phyloP scores from a whole-genome alignment of 2,113 vertebrate species.

The Pipa parva region DNA sequence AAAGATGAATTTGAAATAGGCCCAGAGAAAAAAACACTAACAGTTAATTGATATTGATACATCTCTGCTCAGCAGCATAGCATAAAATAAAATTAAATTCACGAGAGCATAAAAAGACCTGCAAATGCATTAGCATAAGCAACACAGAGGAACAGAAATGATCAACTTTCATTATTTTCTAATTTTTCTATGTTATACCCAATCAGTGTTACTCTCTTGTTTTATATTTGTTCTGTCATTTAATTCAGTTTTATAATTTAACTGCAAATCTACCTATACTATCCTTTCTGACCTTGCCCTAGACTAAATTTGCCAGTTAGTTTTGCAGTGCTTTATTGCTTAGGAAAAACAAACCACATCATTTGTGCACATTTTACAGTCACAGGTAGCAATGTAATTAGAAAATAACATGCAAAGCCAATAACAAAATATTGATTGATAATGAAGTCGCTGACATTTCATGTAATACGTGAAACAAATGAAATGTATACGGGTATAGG shows the following conservation, averaged over 20 bases:
- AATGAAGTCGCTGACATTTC: neutral
- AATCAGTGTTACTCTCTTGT: conserved; percentile 37
- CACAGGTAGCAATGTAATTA: conserved; percentile 19
- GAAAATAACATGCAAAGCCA: conserved; percentile 11
- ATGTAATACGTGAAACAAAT: too few species aligned
- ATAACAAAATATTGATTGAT: conserved; percentile 19
- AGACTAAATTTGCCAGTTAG: conserved; percentile 14
- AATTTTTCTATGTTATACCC: conserved; percentile 48
- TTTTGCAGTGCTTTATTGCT: conserved; percentile 30
- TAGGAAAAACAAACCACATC: conserved; percentile 2
- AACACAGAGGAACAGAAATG: conserved; percentile 24
- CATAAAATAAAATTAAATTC: conserved; percentile 48
- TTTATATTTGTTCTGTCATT: conserved; percentile 43
- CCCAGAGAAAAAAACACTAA: conserved; percentile 32
- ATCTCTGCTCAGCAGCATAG: conserved; percentile 41
- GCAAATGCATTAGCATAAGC: conserved; percentile 32
- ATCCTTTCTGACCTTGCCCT: conserved; percentile 36
- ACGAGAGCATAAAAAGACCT: conserved; percentile 41
- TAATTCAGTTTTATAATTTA: conserved; percentile 46
- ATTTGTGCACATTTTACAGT: conserved; percentile 19
- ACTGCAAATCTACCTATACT: conserved; percentile 26
- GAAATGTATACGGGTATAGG: too few species aligned
- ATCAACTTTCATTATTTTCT: conserved; percentile 44
- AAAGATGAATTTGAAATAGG: conserved; percentile 39
- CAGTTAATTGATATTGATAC: conserved; percentile 41